Percentiles rank a stretch among this genome's conserved stretches.
Evolutionary conservation across 2,888 invertebrate species (phyloP).

Genomic region (Dilophus febrilis): DNA sequence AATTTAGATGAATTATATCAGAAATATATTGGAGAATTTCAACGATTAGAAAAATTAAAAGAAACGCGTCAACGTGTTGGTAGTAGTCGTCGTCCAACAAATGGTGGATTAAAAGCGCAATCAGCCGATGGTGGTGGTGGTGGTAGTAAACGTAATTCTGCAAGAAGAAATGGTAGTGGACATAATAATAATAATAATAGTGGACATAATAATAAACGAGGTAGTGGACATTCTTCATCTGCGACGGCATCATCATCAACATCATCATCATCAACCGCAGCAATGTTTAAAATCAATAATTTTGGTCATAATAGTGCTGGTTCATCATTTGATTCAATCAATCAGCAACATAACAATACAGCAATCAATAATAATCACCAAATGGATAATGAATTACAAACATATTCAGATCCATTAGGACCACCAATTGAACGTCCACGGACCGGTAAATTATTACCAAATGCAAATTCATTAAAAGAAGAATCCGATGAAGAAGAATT

Average conservation of each 20-base stretch:
- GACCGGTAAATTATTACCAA: constrained; percentile 23
- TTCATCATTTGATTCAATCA: not conserved
- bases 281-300: no score
- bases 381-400: not conserved
- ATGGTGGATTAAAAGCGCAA: not conserved
- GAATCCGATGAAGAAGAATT: constrained; percentile 29
- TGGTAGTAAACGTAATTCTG: no score
- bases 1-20: constrained; percentile 73
- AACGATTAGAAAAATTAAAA: constrained; percentile 38
- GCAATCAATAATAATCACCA: no score
- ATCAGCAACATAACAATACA: not conserved
- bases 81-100: constrained; percentile 11
- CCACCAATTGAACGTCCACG: constrained; percentile 27
- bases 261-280: not conserved
- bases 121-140: not conserved
- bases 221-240: constrained; percentile 1
- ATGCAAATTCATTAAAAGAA: constrained; percentile 14
- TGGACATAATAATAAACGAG: not conserved
- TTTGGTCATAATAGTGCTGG: not conserved
- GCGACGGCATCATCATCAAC: constrained; percentile 1
- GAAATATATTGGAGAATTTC: constrained; percentile 67
- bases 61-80: constrained; percentile 20
- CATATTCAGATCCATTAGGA: constrained; percentile 26
- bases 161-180: no score
- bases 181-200: no score